Conservation (phyloP, 1,140 invertebrate species). For the Drosophila aff. region DNA sequence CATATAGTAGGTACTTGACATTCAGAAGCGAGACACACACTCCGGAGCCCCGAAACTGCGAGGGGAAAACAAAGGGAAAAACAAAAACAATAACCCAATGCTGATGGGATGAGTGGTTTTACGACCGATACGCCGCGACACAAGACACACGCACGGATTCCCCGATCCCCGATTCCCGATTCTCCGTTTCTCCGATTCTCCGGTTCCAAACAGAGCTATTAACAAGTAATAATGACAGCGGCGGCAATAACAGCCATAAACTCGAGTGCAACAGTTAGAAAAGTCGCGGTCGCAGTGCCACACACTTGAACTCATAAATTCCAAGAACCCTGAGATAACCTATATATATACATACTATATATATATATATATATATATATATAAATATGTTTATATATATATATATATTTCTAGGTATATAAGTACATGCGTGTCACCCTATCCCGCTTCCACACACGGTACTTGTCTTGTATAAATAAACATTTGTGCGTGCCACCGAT, state of each 20-base stretch:
- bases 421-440: neutral
- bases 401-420: slow-evolving; percentile 40
- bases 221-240: slow-evolving; percentile 75
- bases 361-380: slow-evolving; percentile 37
- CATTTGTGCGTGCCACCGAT: slow-evolving; percentile 64
- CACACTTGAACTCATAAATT: slow-evolving; percentile 83
- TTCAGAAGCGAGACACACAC: slow-evolving; percentile 44
- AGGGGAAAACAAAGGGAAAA: slow-evolving; percentile 6
- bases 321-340: slow-evolving; percentile 78
- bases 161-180: slow-evolving; percentile 1
- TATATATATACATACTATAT: slow-evolving; percentile 64
- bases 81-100: neutral
- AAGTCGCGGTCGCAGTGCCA: slow-evolving; percentile 64
- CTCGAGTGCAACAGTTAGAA: slow-evolving; percentile 75
- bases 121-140: slow-evolving; percentile 62
- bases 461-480: slow-evolving; percentile 58
- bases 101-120: slow-evolving; percentile 47
- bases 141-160: slow-evolving; percentile 11
- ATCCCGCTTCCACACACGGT: neutral
- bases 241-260: slow-evolving; percentile 57
- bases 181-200: slow-evolving; percentile 35
- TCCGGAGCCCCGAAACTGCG: slow-evolving; percentile 7
- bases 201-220: slow-evolving; percentile 69
- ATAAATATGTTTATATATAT: slow-evolving; percentile 14
- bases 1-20: slow-evolving; percentile 71